phyloP scores from a whole-genome alignment of 2,113 vertebrate genomes.

The Cololabis saira region DNA sequence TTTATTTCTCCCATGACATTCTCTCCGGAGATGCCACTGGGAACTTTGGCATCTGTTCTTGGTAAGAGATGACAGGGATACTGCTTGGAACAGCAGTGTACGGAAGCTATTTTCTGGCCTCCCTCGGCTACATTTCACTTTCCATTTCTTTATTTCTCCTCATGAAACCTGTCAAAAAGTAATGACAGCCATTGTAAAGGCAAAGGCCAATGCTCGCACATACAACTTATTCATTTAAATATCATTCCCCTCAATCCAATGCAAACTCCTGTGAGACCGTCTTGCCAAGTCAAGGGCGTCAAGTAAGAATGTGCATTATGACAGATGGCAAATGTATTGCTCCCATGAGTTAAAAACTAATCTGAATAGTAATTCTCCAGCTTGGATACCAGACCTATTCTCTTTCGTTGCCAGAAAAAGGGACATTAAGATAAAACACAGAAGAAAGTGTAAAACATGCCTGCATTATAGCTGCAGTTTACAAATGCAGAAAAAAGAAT shows the following conservation, averaged over 20 bases:
- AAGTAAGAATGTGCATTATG: conserved; percentile 44
- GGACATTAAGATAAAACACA: conserved; percentile 22
- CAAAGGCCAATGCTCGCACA: conserved; percentile 58
- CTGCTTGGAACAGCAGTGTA: conserved; percentile 67
- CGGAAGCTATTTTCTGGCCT: conserved; percentile 59
- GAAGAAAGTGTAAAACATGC: conserved; percentile 6
- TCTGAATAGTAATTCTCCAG: conserved; percentile 18
- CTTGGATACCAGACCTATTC: conserved; percentile 2
- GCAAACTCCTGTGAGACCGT: conserved; percentile 46
- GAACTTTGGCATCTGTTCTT: conserved; percentile 72
- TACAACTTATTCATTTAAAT: conserved; percentile 70
- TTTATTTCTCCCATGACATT: conserved; percentile 77
- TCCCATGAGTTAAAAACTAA: conserved; percentile 34
- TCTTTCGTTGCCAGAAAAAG: conserved; percentile 14
- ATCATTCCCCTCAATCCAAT: conserved; percentile 54
- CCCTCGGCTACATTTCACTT: conserved; percentile 40
- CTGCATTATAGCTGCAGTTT: conserved; percentile 16
- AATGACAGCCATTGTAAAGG: conserved; percentile 66
- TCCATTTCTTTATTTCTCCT: conserved; percentile 25
- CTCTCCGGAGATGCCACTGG: conserved; percentile 75
- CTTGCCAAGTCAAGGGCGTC: conserved; percentile 35
- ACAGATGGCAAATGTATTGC: conserved; percentile 46
- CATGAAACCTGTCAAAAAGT: conserved; percentile 57
- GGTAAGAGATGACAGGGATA: conserved; percentile 76
- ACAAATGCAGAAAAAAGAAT: conserved; percentile 42